phyloP scores from a whole-genome alignment of 2,888 invertebrate genomes.

The Ichneumoninae sp. region DNA sequence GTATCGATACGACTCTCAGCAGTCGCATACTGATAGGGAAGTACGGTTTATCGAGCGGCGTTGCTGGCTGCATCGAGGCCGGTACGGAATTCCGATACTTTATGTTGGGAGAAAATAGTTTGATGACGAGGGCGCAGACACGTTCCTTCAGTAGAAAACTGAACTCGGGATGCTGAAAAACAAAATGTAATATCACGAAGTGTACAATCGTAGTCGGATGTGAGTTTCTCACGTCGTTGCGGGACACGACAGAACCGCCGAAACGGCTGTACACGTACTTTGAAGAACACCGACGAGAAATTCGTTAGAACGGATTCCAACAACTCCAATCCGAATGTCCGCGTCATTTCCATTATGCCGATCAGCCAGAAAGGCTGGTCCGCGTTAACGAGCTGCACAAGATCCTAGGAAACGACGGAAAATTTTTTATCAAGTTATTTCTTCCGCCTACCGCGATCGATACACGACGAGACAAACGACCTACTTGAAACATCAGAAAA shows the following conservation, averaged over 20 bases:
- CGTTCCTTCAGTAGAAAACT: slow-evolving; percentile 97
- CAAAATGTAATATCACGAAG: background rate
- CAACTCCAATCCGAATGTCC: slow-evolving; percentile 98
- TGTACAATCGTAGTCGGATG: background rate
- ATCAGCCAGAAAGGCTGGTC: slow-evolving; percentile 98
- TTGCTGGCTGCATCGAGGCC: slow-evolving; percentile 87
- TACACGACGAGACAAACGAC: background rate
- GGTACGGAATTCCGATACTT: slow-evolving; percentile 91
- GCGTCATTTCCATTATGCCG: slow-evolving; percentile 98
- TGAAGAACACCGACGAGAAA: slow-evolving; percentile 93
- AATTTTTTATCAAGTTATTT: slow-evolving; percentile 9
- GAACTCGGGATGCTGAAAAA: slow-evolving; percentile 94
- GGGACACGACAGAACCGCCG: background rate
- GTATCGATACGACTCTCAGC: slow-evolving; percentile 95
- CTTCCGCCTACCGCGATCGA: background rate
- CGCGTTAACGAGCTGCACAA: slow-evolving; percentile 98
- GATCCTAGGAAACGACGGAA: slow-evolving; percentile 87
- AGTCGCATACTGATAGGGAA: slow-evolving; percentile 98
- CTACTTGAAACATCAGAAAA: slow-evolving; percentile 95
- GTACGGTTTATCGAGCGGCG: slow-evolving; percentile 94
- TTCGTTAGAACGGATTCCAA: slow-evolving; percentile 96
- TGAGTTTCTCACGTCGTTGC: background rate
- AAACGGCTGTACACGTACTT: slow-evolving; percentile 85
- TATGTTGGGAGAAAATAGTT: slow-evolving; percentile 99
- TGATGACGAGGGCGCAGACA: slow-evolving; percentile 99